Evolutionary conservation across 1,140 invertebrate species (phyloP), one percentile per base, ranked within the genome.

Genomic region (Penaeus vannamei): DNA sequence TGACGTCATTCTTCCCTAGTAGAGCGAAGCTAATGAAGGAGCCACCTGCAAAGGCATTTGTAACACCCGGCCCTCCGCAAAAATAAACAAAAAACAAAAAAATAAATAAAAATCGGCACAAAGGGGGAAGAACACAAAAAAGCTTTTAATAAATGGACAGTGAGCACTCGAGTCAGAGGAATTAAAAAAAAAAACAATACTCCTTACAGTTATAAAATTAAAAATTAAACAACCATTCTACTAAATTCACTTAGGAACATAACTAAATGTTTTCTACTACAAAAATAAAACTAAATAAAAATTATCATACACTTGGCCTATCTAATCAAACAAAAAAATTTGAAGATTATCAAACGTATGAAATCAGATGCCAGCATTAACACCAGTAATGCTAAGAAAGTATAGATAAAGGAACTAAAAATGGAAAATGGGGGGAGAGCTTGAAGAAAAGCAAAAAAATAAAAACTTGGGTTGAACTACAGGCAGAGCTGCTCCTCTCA

Each of bases 161-260:
- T 84, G 62, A 84, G 83, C 83, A 69, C 83, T 84, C 83, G n/a
- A 84, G 83, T 84, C 83, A 66, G 23, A 84, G 62, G 32, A 84
- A 84, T 66, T 66, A 83, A 46, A 87, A 80, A 79, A 62, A 86
- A 79, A 86, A 91, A 87, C 86, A 89, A 88, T 90, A 86, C 89
- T 91, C 88, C 88, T 88, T 90, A 86, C 82, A 89, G 59, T 60
- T 36, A 66, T 64, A 88, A 84, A 84, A 84, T 59, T 36, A 83
- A 88, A 87, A 82, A 60, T 87, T 82, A 69, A 82, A 84, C 80
- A 79, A 87, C 77, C 77, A 81, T 87, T 81, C 80, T 88, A 88
- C 86, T 84, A 76, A 86, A 72, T 76, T 88, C 86, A 84, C 86
- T 88, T 88, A 88, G 86, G 86, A 88, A 88, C 86, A 88, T 88